Evolutionary conservation across 2,797 vertebrate genomes (phyloP).

Genomic region (Meriones psammophilus): DNA sequence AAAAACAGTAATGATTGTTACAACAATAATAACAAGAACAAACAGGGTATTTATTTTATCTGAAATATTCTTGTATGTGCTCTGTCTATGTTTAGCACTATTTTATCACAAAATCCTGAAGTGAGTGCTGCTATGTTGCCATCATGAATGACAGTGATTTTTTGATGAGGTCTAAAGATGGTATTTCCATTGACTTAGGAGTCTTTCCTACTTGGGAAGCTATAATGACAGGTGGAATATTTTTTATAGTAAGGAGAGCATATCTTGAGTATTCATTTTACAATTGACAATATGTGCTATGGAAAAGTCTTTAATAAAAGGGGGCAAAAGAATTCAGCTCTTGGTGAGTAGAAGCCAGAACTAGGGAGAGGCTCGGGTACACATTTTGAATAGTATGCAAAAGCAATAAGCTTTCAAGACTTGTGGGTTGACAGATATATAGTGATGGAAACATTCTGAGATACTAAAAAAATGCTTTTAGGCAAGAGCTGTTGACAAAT

Average conservation of each 20-base stretch:
- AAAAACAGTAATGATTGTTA: neutral
- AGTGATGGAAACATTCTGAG: neutral
- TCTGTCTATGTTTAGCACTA: slow-evolving; percentile 11
- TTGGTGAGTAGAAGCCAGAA: neutral
- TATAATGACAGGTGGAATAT: neutral
- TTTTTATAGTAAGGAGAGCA: neutral
- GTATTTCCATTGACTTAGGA: neutral
- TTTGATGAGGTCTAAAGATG: neutral
- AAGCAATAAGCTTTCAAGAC: neutral
- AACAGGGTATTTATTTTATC: neutral
- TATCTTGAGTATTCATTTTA: neutral
- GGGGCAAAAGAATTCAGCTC: neutral
- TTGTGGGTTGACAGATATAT: neutral
- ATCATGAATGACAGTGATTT: neutral
- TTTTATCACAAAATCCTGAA: neutral
- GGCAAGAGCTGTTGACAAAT: slow-evolving; percentile 33
- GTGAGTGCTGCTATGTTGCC: neutral
- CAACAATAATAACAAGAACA: neutral
- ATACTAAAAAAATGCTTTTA: neutral
- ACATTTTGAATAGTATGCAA: neutral
- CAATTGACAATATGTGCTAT: neutral
- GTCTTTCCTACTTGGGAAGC: neutral
- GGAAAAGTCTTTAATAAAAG: neutral
- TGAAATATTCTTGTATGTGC: neutral
- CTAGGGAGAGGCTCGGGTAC: neutral